Percentiles rank a stretch among this genome's conserved stretches.
phyloP scores from a whole-genome alignment of 2,888 invertebrate genomes.

The Tricholauxania praeusta region DNA sequence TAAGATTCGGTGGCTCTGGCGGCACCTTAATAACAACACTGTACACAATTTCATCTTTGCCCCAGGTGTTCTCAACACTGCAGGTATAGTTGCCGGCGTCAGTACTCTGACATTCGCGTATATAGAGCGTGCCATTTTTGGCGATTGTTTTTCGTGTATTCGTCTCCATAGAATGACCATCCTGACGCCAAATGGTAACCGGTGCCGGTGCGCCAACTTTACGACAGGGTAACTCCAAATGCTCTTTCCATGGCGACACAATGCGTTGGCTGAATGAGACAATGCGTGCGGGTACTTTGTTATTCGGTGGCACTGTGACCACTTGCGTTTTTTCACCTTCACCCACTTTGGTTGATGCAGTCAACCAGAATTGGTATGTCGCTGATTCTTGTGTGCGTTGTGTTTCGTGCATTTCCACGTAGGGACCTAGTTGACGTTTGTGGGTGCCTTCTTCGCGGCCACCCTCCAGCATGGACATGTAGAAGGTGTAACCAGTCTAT shows the following conservation, averaged over 20 bases:
- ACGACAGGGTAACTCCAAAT: conserved; percentile 84
- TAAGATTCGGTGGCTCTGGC: conserved; percentile 86
- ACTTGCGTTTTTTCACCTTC: conserved; percentile 86
- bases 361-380: conserved; percentile 79
- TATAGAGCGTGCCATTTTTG: conserved; percentile 79
- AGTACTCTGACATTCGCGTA: conserved; percentile 80
- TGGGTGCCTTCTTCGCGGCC: conserved; percentile 84
- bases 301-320: conserved; percentile 80
- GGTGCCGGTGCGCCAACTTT: conserved; percentile 87
- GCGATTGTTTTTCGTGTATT: conserved; percentile 76
- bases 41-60: conserved; percentile 86
- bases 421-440: conserved; percentile 78
- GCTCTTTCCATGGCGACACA: conserved; percentile 88
- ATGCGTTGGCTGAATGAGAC: conserved; percentile 87
- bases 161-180: conserved; percentile 80
- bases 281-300: conserved; percentile 87
- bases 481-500: conserved; percentile 80
- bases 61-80: conserved; percentile 85
- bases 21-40: conserved; percentile 79
- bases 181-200: conserved; percentile 82
- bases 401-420: conserved; percentile 79
- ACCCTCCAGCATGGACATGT: conserved; percentile 83
- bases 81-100: conserved; percentile 94
- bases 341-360: conserved; percentile 85
- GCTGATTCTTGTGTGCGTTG: conserved; percentile 78